Evolutionary conservation across 2,888 invertebrate genomes (phyloP), one percentile per base, ranked within the genome.

Genomic region (Xestoiulus laeticollis): DNA sequence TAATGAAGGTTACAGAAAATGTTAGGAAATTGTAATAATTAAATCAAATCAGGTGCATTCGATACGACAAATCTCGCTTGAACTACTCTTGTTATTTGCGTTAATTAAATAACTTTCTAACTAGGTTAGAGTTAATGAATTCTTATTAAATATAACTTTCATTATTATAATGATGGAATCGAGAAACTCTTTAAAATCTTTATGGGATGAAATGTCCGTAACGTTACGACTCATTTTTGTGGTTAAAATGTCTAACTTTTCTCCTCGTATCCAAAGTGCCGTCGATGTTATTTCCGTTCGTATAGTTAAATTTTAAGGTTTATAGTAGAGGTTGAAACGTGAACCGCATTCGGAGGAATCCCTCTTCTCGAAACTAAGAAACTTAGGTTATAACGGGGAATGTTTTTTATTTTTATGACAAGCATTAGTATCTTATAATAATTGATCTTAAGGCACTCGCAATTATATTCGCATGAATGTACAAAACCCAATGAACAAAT

Each of bases 111-210:
- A n/a, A n/a, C n/a, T n/a, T n/a, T n/a, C n/a, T n/a, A 78, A 26
- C 30, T 78, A 78, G 78, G 5, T 78, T 78, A 78, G 78, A 14
- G 30, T 78, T 78, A 30, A 78, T 30, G 68, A 68, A 68, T 68
- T 68, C 22, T 68, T 68, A n/a, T n/a, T n/a, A n/a, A n/a, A n/a
- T n/a, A n/a, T n/a, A n/a, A n/a, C 22, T 59, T 16, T n/a, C 59
- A 59, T 59, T 59, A 59, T 59, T n/a, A 59, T 59, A 59, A 59
- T 59, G 59, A 59, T 59, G 6, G 8, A n/a, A n/a, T n/a, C n/a
- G n/a, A n/a, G n/a, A n/a, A n/a, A n/a, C n/a, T n/a, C n/a, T n/a
- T n/a, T n/a, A 38, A 38, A 5, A 38, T 38, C 3, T 5, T 6
- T 38, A 38, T 38, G 38, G 6, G 6, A 38, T 38, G 38, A 38